phyloP scores from a whole-genome alignment of 2,888 invertebrate species.

The Troglohyphantes excavatus region DNA sequence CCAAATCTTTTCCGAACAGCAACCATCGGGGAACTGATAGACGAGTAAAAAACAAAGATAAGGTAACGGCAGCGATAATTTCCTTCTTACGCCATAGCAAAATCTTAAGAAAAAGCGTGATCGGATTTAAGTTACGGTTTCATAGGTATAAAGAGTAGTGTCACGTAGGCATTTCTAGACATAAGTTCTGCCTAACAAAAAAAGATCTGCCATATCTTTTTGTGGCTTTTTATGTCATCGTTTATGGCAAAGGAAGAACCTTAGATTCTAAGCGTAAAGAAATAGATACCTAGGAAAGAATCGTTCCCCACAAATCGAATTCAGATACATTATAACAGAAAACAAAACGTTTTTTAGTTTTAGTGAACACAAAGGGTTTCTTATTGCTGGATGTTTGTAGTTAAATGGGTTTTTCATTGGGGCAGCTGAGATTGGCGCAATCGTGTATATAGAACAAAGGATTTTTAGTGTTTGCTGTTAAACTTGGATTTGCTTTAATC shows the following conservation, averaged over 20 bases:
- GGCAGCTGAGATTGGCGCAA: too few relatives aligned
- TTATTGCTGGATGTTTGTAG: neutral
- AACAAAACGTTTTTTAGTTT: slow-evolving; percentile 13
- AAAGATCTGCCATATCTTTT: slow-evolving; percentile 50
- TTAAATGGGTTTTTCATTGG: neutral
- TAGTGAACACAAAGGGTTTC: neutral
- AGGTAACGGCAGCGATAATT: slow-evolving; percentile 62
- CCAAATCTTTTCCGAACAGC: slow-evolving; percentile 46
- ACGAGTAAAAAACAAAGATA: slow-evolving; percentile 41
- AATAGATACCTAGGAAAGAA: neutral
- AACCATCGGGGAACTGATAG: slow-evolving; percentile 15
- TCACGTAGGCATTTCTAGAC: slow-evolving; percentile 67
- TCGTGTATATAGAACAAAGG: neutral
- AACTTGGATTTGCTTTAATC: neutral
- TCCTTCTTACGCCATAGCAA: slow-evolving; percentile 40
- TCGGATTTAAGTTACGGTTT: slow-evolving; percentile 67
- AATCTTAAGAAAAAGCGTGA: slow-evolving; percentile 66
- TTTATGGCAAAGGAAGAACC: slow-evolving; percentile 30
- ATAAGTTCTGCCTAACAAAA: slow-evolving; percentile 41
- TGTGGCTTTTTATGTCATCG: slow-evolving; percentile 41
- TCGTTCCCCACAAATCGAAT: slow-evolving; percentile 50
- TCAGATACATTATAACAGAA: slow-evolving; percentile 46
- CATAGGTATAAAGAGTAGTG: slow-evolving; percentile 66
- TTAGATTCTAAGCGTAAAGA: slow-evolving; percentile 42
- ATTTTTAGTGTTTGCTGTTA: neutral